These are phyloP conservation scores for Aptenodytes patagonicus DNA, from an alignment of 2,113 vertebrate genomes.

Conservation along the genomic window DNA sequence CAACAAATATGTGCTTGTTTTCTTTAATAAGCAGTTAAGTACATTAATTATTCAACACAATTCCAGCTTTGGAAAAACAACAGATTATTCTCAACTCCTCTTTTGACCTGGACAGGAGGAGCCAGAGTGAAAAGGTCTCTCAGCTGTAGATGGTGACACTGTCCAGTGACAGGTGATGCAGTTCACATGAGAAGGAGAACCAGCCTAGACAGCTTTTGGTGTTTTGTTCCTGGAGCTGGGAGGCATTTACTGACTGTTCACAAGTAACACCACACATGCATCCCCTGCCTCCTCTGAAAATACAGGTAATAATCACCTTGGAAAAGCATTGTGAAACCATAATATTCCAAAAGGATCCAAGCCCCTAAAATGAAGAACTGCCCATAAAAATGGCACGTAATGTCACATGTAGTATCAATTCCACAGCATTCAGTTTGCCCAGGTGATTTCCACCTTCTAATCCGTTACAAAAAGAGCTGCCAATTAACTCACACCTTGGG, in stretches of 20 bases:
- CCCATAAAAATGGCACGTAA: background rate
- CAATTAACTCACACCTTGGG: background rate
- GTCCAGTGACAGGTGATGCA: background rate
- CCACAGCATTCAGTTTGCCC: background rate
- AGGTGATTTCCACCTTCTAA: background rate
- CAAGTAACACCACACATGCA: background rate
- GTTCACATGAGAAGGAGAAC: background rate
- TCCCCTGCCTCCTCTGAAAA: background rate
- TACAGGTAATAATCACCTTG: background rate
- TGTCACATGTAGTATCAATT: background rate
- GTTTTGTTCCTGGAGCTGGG: background rate
- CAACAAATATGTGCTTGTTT: background rate
- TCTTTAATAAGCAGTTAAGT: background rate
- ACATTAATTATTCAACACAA: background rate
- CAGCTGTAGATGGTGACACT: background rate
- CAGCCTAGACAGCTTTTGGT: background rate
- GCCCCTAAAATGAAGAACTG: background rate
- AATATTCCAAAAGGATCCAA: background rate
- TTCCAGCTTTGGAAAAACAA: background rate
- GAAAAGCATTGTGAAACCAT: background rate
- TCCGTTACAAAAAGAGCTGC: background rate
- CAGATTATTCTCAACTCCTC: background rate
- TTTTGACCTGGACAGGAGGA: background rate
- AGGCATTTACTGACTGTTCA: background rate
- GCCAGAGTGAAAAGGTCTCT: background rate